A percentile compares a stretch with the other conserved stretches of the same genome.
Conservation (phyloP, 2,888 invertebrate species). For the Agriotes lineatus region DNA sequence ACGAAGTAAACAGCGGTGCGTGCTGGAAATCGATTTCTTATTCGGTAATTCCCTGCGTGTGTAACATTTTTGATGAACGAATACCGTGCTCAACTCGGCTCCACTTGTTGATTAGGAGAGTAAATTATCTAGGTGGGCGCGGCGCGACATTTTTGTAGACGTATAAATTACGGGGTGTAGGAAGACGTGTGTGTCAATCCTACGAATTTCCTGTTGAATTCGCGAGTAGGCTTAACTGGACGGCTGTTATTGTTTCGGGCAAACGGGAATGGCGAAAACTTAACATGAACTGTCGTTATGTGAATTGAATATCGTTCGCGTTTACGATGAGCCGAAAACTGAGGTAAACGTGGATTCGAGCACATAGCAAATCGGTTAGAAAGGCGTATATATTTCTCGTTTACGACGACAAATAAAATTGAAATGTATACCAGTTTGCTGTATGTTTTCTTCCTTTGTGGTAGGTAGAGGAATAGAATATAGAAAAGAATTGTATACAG, state of each 20-base stretch:
- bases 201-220: slow-evolving; percentile 9
- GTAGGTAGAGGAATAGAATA: not conserved
- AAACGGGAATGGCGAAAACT: no score
- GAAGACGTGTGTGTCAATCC: not conserved
- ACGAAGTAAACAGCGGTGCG: no score
- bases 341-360: no score
- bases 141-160: not conserved
- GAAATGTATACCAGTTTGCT: not conserved
- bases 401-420: not conserved
- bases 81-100: not conserved
- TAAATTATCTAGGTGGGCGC: not conserved
- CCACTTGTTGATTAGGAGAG: slow-evolving; percentile 5
- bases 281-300: no score
- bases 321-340: no score
- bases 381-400: not conserved
- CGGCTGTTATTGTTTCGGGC: no score
- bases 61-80: not conserved
- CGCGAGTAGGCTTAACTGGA: not conserved
- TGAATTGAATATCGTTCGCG: no score
- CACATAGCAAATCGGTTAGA: no score
- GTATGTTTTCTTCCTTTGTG: not conserved
- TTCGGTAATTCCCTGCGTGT: not conserved
- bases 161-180: slow-evolving; percentile 7
- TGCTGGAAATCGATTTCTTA: not conserved
- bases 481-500: not conserved